These are phyloP conservation scores for Antheraea yamamai DNA, from an alignment of 2,888 invertebrate species.

Conservation along the genomic window DNA sequence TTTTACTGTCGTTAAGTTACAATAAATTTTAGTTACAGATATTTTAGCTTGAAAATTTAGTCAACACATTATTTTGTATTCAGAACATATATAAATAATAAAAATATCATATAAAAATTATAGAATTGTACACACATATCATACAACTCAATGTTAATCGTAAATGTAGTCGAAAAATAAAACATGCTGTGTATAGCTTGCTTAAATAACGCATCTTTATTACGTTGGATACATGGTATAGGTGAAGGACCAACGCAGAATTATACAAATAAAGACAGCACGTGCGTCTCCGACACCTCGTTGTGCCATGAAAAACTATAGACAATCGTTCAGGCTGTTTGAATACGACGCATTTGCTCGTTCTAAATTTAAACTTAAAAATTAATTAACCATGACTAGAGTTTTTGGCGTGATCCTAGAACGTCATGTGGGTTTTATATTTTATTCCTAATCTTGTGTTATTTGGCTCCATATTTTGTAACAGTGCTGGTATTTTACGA, in stretches of 20 bases:
- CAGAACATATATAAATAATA: not conserved
- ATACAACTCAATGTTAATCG: not conserved
- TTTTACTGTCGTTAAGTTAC: no score
- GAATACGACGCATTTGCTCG: not conserved
- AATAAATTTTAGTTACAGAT: not conserved
- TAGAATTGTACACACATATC: not conserved
- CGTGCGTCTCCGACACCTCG: constrained; percentile 8
- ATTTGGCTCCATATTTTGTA: no score
- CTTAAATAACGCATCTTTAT: constrained; percentile 24
- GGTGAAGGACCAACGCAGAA: constrained; percentile 37
- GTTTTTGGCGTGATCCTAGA: no score
- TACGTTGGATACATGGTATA: constrained; percentile 26
- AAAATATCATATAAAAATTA: not conserved
- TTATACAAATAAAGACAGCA: constrained; percentile 23
- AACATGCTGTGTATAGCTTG: not conserved
- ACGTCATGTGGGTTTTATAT: no score
- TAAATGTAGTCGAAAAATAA: not conserved
- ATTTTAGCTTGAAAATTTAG: not conserved
- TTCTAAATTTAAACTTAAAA: not conserved
- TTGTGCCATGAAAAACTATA: constrained; percentile 27
- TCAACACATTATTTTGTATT: not conserved
- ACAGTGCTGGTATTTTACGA: no score
- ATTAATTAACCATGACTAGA: not conserved
- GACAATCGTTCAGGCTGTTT: not conserved
- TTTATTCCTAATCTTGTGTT: no score